These are phyloP conservation scores for Tor tambroides DNA, from an alignment of 2,113 vertebrate genomes.

Conservation along the genomic window DNA sequence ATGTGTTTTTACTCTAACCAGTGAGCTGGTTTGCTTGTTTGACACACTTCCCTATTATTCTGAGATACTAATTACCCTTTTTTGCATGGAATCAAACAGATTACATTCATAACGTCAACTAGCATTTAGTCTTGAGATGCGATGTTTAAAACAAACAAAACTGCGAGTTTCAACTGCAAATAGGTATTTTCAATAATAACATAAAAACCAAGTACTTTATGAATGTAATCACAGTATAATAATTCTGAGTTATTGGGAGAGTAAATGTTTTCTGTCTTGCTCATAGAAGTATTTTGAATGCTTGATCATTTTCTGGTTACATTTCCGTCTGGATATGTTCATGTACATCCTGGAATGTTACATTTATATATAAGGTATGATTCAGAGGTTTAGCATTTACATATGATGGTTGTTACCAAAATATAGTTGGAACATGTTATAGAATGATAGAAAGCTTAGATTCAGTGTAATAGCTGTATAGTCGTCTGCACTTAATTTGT, in stretches of 20 bases:
- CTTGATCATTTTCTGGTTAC: slow-evolving; percentile 2
- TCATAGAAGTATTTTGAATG: slow-evolving; percentile 1
- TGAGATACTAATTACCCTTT: slow-evolving; percentile 4
- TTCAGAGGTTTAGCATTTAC: not conserved
- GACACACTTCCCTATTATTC: slow-evolving; percentile 45
- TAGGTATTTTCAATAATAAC: not conserved
- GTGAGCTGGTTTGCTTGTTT: slow-evolving; percentile 43
- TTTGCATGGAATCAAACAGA: slow-evolving; percentile 45
- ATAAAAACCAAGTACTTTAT: not conserved
- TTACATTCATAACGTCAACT: slow-evolving; percentile 48
- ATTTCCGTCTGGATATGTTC: slow-evolving; percentile 11
- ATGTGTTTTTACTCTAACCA: slow-evolving; percentile 43
- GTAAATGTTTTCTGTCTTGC: slow-evolving; percentile 29
- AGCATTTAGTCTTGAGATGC: not conserved
- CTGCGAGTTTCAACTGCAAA: not conserved
- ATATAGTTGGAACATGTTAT: not conserved
- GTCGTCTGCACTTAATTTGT: not conserved
- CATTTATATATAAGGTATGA: not conserved
- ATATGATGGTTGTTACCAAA: not conserved
- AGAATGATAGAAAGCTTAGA: not conserved
- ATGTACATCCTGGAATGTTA: slow-evolving; percentile 17
- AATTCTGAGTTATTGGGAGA: not conserved
- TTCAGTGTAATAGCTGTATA: not conserved
- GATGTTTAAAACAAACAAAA: not conserved
- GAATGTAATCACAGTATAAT: slow-evolving; percentile 45